These are phyloP conservation scores for Malacoraja senta DNA, from an alignment of 2,797 vertebrate species.

Conservation along the genomic window DNA sequence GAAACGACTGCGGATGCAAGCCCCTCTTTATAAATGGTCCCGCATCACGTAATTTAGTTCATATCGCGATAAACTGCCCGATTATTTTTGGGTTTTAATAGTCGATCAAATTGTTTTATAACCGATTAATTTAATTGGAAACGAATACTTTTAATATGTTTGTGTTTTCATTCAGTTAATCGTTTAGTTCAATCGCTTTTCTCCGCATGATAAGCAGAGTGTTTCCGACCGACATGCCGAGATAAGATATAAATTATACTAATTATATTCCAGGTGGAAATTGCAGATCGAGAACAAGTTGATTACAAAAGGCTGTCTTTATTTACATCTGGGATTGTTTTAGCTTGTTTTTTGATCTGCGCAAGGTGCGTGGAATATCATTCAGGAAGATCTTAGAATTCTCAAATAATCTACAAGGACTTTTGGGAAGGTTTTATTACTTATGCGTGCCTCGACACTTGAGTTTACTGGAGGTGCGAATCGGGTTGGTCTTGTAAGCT, in stretches of 20 bases:
- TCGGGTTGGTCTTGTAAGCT: background rate
- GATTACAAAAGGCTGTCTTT: too few species aligned
- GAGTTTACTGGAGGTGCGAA: background rate
- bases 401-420: background rate
- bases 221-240: too few species aligned
- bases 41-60: background rate
- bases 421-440: background rate
- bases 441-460: background rate
- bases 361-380: background rate
- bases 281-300: too few species aligned
- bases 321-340: background rate
- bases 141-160: background rate
- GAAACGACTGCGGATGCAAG: background rate
- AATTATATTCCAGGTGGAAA: too few species aligned
- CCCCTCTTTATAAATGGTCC: background rate
- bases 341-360: too few species aligned
- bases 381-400: background rate
- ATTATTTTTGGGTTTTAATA: background rate
- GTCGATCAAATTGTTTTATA: background rate
- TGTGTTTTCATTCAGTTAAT: too few species aligned
- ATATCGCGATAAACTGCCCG: background rate
- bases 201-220: too few species aligned
- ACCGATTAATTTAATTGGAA: background rate
- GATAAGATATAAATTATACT: too few species aligned
- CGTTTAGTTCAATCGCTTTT: background rate